Evolutionary conservation across 1,140 invertebrate species (phyloP), one percentile per base, ranked within the genome.

Genomic region (Pseudomyrmex sp.): DNA sequence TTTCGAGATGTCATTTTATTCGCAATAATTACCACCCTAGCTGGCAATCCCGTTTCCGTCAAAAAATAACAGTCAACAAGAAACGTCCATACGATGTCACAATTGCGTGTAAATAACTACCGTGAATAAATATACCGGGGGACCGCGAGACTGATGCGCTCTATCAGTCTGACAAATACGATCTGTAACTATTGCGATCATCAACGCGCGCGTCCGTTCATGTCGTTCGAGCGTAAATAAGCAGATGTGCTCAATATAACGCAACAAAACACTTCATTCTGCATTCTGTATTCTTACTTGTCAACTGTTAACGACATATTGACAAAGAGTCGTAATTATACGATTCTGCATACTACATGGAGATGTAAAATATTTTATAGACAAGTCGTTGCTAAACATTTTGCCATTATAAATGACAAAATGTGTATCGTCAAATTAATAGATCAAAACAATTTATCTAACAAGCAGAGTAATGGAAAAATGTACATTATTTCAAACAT

Each of bases 161-260:
- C 76, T 18, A 23, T 44, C 26, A 12, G 44, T 61, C 76, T 46
- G 44, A 50, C 76, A 72, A 70, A 70, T 52, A 70, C 35, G 52
- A 48, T 48, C 15, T 26, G 66, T 72, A 80, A 70, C 76, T 70
- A 50, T 23, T 52, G 44, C 76, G 54, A 72, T 72, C 70, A 80
- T 54, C 69, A 69, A 2, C 54, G 66, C 26, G 46, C 35, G 5
- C 5, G 35, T 35, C 5, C 5, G 66, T 80, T 80, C 54, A 70
- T 80, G 58, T 80, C 44, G 66, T 56, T 70, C 59, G 7, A 44
- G 56, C 76, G 66, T 80, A 72, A 80, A 80, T 72, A 80, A 48
- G 44, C 66, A 70, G 66, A 18, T 72, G 72, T 80, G 66, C 48
- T 26, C 20, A 35, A 88, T 82, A 79, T 77, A 68, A 46, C 58